Conservation (phyloP, 1,140 invertebrate species). For the Eurytemora carolleeae region DNA sequence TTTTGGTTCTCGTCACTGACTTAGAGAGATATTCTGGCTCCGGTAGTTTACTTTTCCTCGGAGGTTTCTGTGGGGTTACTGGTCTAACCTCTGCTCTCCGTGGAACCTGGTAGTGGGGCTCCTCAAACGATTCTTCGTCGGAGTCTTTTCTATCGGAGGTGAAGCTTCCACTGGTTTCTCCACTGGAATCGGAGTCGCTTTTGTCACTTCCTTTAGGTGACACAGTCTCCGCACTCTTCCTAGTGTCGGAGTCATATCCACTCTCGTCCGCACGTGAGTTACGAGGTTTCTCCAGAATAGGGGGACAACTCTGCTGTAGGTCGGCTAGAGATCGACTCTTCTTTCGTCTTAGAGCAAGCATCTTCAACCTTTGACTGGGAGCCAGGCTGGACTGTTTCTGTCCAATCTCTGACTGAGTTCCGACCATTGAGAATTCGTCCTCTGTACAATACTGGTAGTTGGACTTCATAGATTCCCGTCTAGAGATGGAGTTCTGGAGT, state of each 20-base stretch:
- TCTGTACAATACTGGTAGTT: not conserved
- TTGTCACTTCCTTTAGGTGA: conserved; percentile 25
- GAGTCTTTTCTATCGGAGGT: not conserved
- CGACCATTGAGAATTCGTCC: not conserved
- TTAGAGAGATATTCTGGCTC: conserved; percentile 1
- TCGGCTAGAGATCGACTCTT: conserved; percentile 18
- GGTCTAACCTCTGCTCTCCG: not conserved
- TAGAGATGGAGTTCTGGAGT: not conserved
- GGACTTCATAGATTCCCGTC: not conserved
- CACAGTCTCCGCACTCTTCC: conserved; percentile 24
- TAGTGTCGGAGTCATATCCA: conserved; percentile 41
- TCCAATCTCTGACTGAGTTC: conserved; percentile 2
- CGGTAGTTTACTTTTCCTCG: conserved; percentile 10
- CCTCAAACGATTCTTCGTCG: not conserved
- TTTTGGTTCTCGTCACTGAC: not conserved
- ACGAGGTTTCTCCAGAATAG: not conserved
- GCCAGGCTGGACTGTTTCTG: not conserved
- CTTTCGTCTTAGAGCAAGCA: conserved; percentile 10
- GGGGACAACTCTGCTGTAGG: conserved; percentile 12
- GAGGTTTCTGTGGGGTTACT: conserved; percentile 6
- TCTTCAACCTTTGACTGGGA: not conserved
- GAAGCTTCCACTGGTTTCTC: not conserved
- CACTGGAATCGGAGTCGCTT: conserved; percentile 12
- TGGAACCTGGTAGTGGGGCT: not conserved
- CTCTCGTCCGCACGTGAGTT: conserved; percentile 33